Base-by-base conservation (phyloP, 2,113 vertebrate genomes). In the Oreochromis niloticus region DNA sequence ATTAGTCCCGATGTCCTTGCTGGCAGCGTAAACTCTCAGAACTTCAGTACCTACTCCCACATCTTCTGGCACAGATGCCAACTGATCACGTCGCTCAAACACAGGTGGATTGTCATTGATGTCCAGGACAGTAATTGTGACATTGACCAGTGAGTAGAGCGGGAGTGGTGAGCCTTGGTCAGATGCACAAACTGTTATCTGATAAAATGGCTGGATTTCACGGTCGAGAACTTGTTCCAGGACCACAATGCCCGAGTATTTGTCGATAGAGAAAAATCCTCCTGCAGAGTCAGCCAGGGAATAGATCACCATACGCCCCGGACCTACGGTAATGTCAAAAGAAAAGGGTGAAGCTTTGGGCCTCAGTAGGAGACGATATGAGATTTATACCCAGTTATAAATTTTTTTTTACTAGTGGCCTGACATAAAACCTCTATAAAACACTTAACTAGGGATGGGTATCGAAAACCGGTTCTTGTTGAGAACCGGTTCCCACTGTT, bases 31-130 rank as follows among this genome's bases (percentile, higher is more conserved):
- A 22, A 99, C 97, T 12, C 97, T 95, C 50, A 99, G 93, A 30
- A 99, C 97, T 87, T 98, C 97, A 0, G 96, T 97, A 41, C 97
- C 98, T 30, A 97, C 95, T 3, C 95, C 94, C 4, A 98, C 96
- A 54, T 99, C 97, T 88, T 99, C 99, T 1, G 97, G 97, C 55
- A 99, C 97, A 0, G 97, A 97, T 1, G 98, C 97, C 27, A 98
- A 94, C 85, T 99, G 98, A 89, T 99, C 99, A 27, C 97, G 97
- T 19, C 97, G 97, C 92, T 99, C 98, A 34, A 99, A 99, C 83
- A 99, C 97, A 0, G 99, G 99, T 0, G 98, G 99, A 90, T 99
- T 99, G 95, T 99, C 99, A 13, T 99, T 99, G 63, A 99, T 97
- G 88, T 99, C 99, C 68, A 99, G 94, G 30, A 99, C 98, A 0